phyloP scores from a whole-genome alignment of 2,888 invertebrate species.

The Dusona sp. region DNA sequence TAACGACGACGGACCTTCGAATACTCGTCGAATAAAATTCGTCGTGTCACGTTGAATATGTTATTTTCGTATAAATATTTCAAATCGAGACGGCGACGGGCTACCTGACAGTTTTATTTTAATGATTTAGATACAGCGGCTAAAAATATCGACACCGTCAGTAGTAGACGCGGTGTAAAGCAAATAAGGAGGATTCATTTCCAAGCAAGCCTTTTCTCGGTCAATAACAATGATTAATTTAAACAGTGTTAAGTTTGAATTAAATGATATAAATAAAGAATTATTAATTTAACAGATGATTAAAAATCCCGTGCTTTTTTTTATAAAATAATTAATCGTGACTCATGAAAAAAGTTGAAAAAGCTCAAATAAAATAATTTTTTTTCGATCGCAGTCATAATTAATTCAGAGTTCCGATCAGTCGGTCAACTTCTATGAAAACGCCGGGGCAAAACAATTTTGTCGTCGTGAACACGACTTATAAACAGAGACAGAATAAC shows the following conservation, averaged over 20 bases:
- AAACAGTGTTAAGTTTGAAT: background rate
- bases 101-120: too few species aligned
- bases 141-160: background rate
- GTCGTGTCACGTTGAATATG: background rate
- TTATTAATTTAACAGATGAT: background rate
- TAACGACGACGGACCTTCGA: background rate
- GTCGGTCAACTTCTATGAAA: background rate
- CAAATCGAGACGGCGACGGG: background rate
- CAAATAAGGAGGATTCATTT: background rate
- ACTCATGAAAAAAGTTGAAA: background rate
- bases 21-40: background rate
- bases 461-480: slow-evolving; percentile 7
- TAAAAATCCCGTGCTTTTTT: background rate
- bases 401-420: background rate
- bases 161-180: background rate
- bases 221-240: background rate
- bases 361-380: too few species aligned
- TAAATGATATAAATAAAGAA: background rate
- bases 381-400: background rate
- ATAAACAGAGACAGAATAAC: slow-evolving; percentile 7
- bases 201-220: background rate
- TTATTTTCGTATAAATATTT: background rate
- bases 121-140: background rate
- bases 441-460: background rate
- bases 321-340: background rate